Evolutionary conservation across 2,797 vertebrate species (phyloP), one percentile per base, ranked within the genome.

Genomic region (Smutsia gigantea): DNA sequence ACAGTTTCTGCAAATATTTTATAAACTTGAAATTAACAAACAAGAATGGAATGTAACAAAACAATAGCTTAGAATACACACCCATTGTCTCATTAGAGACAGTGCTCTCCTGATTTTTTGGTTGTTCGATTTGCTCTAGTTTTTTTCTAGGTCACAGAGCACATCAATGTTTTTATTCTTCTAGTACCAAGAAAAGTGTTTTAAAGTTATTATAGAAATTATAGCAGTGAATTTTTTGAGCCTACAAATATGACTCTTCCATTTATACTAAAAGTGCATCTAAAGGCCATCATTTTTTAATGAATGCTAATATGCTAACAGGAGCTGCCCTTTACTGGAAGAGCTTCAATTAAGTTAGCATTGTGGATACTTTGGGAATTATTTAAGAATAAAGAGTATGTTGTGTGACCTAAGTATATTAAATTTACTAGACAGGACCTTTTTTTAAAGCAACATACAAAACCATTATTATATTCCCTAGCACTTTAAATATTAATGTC

Each of bases 351-450:
- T 85, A 82, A 94, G 57, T 91, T 91, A 95, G 64, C 42, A 77
- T 66, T 69, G 23, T 78, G 63, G 23, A 85, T 78, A 78, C 42
- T 90, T 88, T 51, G 39, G 55, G 27, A 94, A 25, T 82, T 86
- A 79, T 86, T 90, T 91, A 94, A 96, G 63, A 97, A 83, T 87
- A 42, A 63, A 74, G 29, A 77, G 89, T 92, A 72, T 69, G 42
- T 78, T 92, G 4, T 74, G 7, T 72, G n/a, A 8, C 51, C 42
- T 64, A 89, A 93, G 23, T 91, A 83, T 69, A 69, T 89, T 94
- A 68, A 93, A 89, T 82, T 85, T 93, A 92, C 46, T 85, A 82
- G 59, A 91, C 31, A 81, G 34, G 8, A 95, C 78, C 82, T 93
- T 92, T 95, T 31, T 83, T 89, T 95, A 95, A 90, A 92, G 37